Base-by-base conservation (phyloP, 1,140 invertebrate genomes). In the Cydia pomonella region DNA sequence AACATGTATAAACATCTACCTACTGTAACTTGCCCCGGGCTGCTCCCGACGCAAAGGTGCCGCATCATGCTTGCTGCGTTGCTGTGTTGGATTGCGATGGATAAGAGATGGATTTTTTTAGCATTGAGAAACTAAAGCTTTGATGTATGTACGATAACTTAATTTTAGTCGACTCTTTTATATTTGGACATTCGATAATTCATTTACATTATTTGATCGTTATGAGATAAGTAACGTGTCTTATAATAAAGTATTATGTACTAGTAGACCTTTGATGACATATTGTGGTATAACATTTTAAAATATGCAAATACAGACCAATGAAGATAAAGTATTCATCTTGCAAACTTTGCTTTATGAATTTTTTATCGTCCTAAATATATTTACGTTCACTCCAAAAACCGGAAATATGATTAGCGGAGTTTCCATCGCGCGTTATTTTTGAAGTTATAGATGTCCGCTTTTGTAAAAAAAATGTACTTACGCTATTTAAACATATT, bases 371-470 rank as follows among this genome's bases (percentile, higher is more conserved):
- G n/a, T 69, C n/a, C n/a, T 29, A 23, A 69, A 69, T 41, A 69
- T 38, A 69, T 69, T 38, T 69, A 69, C 64, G 64, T 18, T 69
- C 29, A 9, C 64, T 33, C 64, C 64, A 33, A 69, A 69, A 33
- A 16, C 13, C 33, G 1, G 13, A 41, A 69, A 69, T 69, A 25
- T 33, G 27, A 69, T 69, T 69, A 33, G n/a, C 16, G 16, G n/a
- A 33, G 64, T 69, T 69, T 59, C 25, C 27, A 50, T 53, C n/a
- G 13, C 12, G 29, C 29, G 4, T n/a, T 66, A 23, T 63, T 16
- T 66, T 38, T n/a, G 3, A 33, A 41, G 64, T 5, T 38, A 33
- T 29, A 33, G 16, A 66, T 25, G 63, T 66, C 3, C 27, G 25
- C 16, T 29, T 18, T 33, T 5, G 3, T 7, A 27, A 27, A 25